phyloP scores from a whole-genome alignment of 2,888 invertebrate genomes.

The Baronia brevicornis region DNA sequence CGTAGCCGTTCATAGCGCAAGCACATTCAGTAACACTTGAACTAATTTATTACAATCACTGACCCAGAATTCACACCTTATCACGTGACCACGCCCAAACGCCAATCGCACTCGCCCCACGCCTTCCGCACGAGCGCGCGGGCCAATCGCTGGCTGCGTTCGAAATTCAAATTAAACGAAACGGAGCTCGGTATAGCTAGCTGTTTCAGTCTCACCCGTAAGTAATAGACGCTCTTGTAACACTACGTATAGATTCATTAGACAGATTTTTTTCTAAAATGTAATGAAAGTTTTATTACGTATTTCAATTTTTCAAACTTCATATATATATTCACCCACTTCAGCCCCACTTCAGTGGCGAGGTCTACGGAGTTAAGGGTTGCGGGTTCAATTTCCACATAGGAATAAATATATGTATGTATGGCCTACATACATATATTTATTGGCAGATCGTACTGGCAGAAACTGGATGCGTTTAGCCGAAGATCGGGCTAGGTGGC shows the following conservation, averaged over 20 bases:
- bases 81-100: conserved; percentile 57
- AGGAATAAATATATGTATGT: no score
- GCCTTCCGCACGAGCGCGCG: conserved; percentile 50
- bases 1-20: conserved; percentile 35
- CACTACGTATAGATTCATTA: conserved; percentile 29
- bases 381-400: no score
- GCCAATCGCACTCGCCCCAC: conserved; percentile 49
- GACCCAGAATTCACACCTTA: conserved; percentile 49
- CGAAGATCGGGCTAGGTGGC: no score
- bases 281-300: no score
- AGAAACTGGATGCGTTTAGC: no score
- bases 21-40: conserved; percentile 43
- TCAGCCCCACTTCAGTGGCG: no score
- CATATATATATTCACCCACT: no score
- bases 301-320: no score
- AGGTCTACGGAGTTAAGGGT: no score
- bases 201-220: conserved; percentile 49
- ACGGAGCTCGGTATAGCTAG: conserved; percentile 43
- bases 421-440: no score
- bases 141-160: conserved; percentile 62
- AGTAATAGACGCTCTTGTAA: conserved; percentile 11
- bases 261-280: conserved; percentile 9
- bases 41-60: conserved; percentile 54
- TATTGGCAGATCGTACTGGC: no score
- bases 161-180: conserved; percentile 55